Percentiles rank a stretch among this genome's conserved stretches.
phyloP scores from a whole-genome alignment of 2,797 vertebrate genomes.

The Lagocephalus sceleratus region DNA sequence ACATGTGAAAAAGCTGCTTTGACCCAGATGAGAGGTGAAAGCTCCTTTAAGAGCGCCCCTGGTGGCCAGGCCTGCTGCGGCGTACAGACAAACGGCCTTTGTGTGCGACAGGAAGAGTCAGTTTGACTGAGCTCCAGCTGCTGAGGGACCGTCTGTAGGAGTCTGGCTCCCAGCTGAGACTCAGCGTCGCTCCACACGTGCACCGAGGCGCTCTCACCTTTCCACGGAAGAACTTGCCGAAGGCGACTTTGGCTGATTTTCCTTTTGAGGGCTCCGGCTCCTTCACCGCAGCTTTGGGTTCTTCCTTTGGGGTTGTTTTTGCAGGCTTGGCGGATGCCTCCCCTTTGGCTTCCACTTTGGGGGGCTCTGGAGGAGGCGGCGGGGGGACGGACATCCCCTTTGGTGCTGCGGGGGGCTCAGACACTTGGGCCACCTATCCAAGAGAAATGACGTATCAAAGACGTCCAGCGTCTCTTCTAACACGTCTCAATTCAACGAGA shows the following conservation, averaged over 20 bases:
- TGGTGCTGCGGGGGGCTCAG: slow-evolving; percentile 57
- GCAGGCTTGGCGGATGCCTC: slow-evolving; percentile 63
- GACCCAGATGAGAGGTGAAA: too few relatives aligned
- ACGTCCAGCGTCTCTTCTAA: not conserved
- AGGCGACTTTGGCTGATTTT: slow-evolving; percentile 70
- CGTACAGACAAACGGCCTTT: not conserved
- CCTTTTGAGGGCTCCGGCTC: slow-evolving; percentile 72
- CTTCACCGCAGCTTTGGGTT: slow-evolving; percentile 68
- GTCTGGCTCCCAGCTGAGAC: too few relatives aligned
- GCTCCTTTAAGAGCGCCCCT: too few relatives aligned
- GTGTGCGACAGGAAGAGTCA: slow-evolving; percentile 42
- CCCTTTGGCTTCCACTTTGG: slow-evolving; percentile 76
- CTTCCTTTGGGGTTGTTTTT: slow-evolving; percentile 61
- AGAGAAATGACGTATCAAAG: not conserved
- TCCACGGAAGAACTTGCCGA: slow-evolving; percentile 86
- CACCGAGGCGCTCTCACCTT: slow-evolving; percentile 75
- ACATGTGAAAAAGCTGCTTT: too few relatives aligned
- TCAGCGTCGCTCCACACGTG: too few relatives aligned
- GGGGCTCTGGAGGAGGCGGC: slow-evolving; percentile 71
- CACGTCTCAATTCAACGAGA: not conserved
- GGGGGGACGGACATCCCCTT: slow-evolving; percentile 76
- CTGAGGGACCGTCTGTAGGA: too few relatives aligned
- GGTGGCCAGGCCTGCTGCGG: not conserved
- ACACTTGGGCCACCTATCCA: slow-evolving; percentile 59
- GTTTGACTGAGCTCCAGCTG: not conserved